Conservation (phyloP, 2,888 invertebrate genomes). For the Lepas anatifera region DNA sequence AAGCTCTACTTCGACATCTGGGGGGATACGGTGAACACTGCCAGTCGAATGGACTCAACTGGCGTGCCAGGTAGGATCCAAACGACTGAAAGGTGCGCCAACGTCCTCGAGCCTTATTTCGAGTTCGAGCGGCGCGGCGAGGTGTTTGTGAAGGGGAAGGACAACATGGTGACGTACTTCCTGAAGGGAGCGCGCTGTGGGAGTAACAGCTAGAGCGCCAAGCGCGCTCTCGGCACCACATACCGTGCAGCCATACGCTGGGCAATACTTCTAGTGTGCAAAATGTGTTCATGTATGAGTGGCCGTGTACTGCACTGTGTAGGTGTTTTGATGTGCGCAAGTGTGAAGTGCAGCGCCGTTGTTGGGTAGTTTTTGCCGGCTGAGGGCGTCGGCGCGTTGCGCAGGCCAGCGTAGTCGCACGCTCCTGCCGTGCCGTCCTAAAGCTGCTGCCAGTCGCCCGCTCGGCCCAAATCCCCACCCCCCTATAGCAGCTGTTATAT, state of each 20-base stretch:
- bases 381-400: background rate
- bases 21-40: constrained; percentile 97
- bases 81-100: constrained; percentile 60
- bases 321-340: background rate
- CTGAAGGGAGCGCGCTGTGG: constrained; percentile 26
- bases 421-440: background rate
- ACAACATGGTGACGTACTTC: constrained; percentile 83
- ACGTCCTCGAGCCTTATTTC: constrained; percentile 56
- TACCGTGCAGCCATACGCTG: background rate
- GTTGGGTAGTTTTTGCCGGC: background rate
- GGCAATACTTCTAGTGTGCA: background rate
- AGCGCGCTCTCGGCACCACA: background rate
- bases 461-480: too few relatives aligned
- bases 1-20: constrained; percentile 96
- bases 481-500: too few relatives aligned
- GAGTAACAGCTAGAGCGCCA: background rate
- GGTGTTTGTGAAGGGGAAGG: constrained; percentile 93
- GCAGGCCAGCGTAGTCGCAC: background rate
- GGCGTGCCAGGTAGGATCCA: constrained; percentile 77
- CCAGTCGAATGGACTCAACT: constrained; percentile 93
- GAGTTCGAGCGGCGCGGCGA: constrained; percentile 84
- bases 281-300: background rate
- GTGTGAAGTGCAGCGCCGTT: background rate
- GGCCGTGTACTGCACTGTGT: background rate
- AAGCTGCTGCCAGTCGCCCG: too few relatives aligned